These are phyloP conservation scores for Acomys russatus DNA, from an alignment of 2,797 vertebrate species.

Conservation along the genomic window DNA sequence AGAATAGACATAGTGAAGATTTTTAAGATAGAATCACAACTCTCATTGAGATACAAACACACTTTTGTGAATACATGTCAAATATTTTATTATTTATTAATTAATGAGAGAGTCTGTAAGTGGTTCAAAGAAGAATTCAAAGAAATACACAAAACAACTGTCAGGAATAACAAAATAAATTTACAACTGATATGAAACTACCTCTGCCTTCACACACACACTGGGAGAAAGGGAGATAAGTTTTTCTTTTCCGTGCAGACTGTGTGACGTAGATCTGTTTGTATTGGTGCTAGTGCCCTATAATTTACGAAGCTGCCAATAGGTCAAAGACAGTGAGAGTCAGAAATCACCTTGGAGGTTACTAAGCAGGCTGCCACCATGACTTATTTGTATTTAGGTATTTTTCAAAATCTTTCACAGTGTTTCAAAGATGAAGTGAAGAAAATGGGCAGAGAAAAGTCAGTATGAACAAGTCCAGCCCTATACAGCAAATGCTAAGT, in stretches of 20 bases:
- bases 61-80: conserved; percentile 29
- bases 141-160: neutral
- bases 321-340: conserved; percentile 30
- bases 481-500: neutral
- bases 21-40: conserved; percentile 10
- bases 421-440: neutral
- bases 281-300: neutral
- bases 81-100: conserved; percentile 60
- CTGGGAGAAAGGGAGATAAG: neutral
- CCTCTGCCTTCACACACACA: neutral
- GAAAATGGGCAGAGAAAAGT: neutral
- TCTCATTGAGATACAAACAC: conserved; percentile 2
- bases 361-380: neutral
- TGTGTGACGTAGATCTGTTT: neutral
- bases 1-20: neutral
- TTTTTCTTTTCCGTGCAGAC: neutral
- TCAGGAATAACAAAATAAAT: conserved; percentile 21
- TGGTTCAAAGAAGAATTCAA: conserved; percentile 55
- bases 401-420: conserved; percentile 19
- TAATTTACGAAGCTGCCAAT: conserved; percentile 36
- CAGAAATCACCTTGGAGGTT: neutral
- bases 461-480: neutral
- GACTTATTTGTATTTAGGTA: neutral
- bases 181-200: neutral
- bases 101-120: conserved; percentile 38